Percentiles rank a stretch among this genome's conserved stretches.
Evolutionary conservation across 2,797 vertebrate genomes (phyloP).

Genomic region (Amblyopsis hoosieri): DNA sequence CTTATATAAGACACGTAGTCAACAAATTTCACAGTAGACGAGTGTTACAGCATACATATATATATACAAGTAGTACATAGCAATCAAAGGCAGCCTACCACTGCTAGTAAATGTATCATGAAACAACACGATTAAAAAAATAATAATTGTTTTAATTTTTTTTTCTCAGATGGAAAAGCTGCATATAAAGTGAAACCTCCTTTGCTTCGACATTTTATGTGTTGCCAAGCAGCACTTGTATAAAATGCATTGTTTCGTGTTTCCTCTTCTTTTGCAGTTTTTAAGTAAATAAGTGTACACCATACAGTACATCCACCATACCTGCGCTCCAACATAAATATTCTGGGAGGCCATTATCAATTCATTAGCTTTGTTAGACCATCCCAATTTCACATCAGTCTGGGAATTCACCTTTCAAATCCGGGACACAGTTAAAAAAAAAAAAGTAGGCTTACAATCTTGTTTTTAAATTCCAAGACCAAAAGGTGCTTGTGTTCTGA

Average conservation of each 20-base stretch:
- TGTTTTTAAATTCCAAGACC: too few species aligned
- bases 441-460: too few species aligned
- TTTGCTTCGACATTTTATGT: constrained; percentile 57
- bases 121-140: constrained; percentile 55
- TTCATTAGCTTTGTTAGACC: too few species aligned
- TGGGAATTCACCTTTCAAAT: too few species aligned
- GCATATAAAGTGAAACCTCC: constrained; percentile 64
- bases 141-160: constrained; percentile 17
- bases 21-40: constrained; percentile 76
- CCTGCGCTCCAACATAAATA: too few species aligned
- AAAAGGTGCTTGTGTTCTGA: too few species aligned
- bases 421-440: too few species aligned
- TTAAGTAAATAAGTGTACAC: constrained; percentile 69
- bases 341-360: too few species aligned
- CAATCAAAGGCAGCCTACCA: constrained; percentile 73
- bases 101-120: constrained; percentile 68
- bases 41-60: constrained; percentile 77
- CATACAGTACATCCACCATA: constrained; percentile 52
- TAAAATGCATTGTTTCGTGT: constrained; percentile 67
- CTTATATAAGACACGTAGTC: constrained; percentile 80
- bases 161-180: constrained; percentile 73
- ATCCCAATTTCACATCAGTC: too few species aligned
- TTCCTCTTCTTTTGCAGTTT: constrained; percentile 61
- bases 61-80: constrained; percentile 75
- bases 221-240: constrained; percentile 73